Conservation (phyloP, 2,888 invertebrate genomes). For the Tipula lateralis region DNA sequence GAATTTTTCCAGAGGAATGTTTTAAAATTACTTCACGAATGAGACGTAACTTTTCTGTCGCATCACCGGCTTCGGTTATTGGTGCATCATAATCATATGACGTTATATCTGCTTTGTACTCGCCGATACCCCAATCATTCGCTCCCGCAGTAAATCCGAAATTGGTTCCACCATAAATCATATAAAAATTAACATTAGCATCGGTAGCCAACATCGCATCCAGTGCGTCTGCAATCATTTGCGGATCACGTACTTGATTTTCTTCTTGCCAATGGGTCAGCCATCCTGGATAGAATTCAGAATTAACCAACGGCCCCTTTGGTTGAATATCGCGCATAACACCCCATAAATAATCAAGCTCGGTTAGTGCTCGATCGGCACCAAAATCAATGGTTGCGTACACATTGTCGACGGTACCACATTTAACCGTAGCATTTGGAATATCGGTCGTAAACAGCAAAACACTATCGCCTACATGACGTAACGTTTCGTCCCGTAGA, state of each 20-base stretch:
- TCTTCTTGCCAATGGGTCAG: conserved; percentile 78
- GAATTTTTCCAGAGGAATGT: not conserved
- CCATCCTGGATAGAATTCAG: conserved; percentile 91
- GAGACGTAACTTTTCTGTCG: conserved; percentile 73
- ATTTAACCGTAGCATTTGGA: conserved; percentile 47
- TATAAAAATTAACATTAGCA: conserved; percentile 75
- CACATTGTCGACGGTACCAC: conserved; percentile 65
- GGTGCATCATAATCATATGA: conserved; percentile 93
- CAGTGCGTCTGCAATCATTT: conserved; percentile 54
- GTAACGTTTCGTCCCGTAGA: conserved; percentile 59
- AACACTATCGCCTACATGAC: conserved; percentile 49
- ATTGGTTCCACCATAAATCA: conserved; percentile 88
- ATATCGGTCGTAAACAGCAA: conserved; percentile 81
- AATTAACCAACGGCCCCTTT: conserved; percentile 80
- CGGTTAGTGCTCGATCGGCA: conserved; percentile 48
- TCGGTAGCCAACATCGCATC: conserved; percentile 53
- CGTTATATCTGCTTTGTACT: conserved; percentile 65
- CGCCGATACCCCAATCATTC: conserved; percentile 43
- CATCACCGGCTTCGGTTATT: conserved; percentile 80
- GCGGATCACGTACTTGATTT: conserved; percentile 54
- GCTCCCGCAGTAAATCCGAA: conserved; percentile 65
- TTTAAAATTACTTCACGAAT: conserved; percentile 56
- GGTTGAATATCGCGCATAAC: conserved; percentile 53
- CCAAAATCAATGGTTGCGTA: conserved; percentile 78
- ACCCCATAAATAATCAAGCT: conserved; percentile 48